These are phyloP conservation scores for Peromyscus polionotus DNA, from an alignment of 2,113 vertebrate species.

Conservation along the genomic window DNA sequence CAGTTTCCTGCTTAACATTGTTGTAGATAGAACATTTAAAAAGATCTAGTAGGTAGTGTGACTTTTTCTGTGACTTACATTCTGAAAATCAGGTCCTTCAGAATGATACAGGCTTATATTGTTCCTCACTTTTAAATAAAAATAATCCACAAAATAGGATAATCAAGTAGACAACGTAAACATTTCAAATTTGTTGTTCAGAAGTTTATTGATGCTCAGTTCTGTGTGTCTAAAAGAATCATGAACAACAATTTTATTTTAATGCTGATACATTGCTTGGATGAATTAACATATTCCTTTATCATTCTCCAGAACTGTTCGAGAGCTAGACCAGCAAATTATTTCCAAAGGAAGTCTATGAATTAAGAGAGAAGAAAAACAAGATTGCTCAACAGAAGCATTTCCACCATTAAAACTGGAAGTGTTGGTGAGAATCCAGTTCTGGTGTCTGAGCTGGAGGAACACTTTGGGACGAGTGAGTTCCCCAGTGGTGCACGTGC, in stretches of 20 bases:
- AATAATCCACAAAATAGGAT: constrained; percentile 14
- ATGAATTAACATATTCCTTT: constrained; percentile 35
- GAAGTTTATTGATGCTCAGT: constrained; percentile 5
- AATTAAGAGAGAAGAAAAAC: constrained; percentile 45
- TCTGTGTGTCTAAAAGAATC: not conserved
- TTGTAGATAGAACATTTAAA: constrained; percentile 1
- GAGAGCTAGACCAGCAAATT: constrained; percentile 20
- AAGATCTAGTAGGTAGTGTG: not conserved
- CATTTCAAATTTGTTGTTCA: constrained; percentile 1
- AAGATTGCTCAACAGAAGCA: constrained; percentile 8
- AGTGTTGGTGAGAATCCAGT: constrained; percentile 65
- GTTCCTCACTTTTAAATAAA: constrained; percentile 11
- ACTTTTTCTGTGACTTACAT: not conserved
- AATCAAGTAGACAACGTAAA: not conserved
- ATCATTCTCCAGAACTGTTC: constrained; percentile 33
- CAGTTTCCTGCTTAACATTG: not conserved
- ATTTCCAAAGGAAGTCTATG: constrained; percentile 12
- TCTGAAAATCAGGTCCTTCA: constrained; percentile 17
- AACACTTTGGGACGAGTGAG: constrained; percentile 28
- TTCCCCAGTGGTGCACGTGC: constrained; percentile 14
- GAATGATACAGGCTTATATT: not conserved
- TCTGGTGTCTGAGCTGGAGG: constrained; percentile 64
- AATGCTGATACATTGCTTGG: not conserved
- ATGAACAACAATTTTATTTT: constrained; percentile 27
- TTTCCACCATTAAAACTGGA: constrained; percentile 63